phyloP scores from a whole-genome alignment of 2,113 vertebrate genomes.

The Sorex araneus region DNA sequence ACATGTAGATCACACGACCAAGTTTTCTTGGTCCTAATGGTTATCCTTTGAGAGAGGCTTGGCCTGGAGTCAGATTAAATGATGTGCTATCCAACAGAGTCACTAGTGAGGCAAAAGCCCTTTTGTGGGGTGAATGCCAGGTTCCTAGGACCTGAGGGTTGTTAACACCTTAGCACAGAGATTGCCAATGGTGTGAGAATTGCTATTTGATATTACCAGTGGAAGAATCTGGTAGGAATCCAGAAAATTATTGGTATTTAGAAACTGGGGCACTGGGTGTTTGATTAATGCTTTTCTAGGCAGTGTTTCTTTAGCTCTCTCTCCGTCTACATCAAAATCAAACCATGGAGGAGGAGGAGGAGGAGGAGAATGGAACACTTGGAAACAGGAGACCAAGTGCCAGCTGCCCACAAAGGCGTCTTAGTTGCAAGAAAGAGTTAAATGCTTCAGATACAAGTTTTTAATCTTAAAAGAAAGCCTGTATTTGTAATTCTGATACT shows the following conservation, averaged over 20 bases:
- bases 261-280: no score
- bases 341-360: no score
- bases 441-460: no score
- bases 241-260: no score
- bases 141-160: not conserved
- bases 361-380: not conserved
- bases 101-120: not conserved
- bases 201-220: no score
- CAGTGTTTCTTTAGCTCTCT: no score
- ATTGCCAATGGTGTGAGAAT: no score
- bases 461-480: constrained; percentile 1
- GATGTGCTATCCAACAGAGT: not conserved
- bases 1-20: not conserved
- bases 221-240: no score
- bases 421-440: not conserved
- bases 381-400: not conserved
- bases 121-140: not conserved
- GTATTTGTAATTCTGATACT: not conserved
- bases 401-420: not conserved
- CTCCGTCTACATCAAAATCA: no score
- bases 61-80: not conserved
- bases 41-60: not conserved
- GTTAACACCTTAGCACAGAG: not conserved
- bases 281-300: no score
- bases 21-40: not conserved